Base-by-base conservation (phyloP, 2,888 invertebrate species). In the Dorcus hopei region DNA sequence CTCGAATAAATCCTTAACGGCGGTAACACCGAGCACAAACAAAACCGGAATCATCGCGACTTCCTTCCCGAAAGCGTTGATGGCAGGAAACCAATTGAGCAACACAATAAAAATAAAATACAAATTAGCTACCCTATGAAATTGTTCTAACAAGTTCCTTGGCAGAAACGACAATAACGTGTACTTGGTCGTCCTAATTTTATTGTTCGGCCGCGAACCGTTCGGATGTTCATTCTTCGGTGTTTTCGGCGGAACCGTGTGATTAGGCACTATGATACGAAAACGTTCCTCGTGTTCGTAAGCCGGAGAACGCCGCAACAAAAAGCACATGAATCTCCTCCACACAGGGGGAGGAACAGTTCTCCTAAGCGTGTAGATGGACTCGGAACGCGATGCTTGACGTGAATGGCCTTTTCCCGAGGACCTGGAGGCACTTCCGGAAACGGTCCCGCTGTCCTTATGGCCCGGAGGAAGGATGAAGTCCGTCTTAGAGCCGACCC, bases 61-160 rank as follows among this genome's bases (percentile, higher is more conserved):
- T 80, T 96, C 96, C 77, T 95, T 96, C 63, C 95, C 96, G 80
- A 97, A 96, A 3, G 96, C 96, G 80, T 92, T 93, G 62, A 96
- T 92, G 39, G 89, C 87, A 3, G 96, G 96, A 75, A 97, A 90
- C 95, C 95, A 97, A 81, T 97, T 97, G 65, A 97, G 85, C 69
- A 96, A 81, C 71, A 97, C 95, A 76, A 98, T 96, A 76, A 96
- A 93, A 74, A 97, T 90, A 80, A 98, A 98, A 82, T 97, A 98
- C 73, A 98, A 83, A 83, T 98, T 98, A 64, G 97, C 97, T 74
- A 96, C 93, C 62, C 97, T 87, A 80, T 97, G 97, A 79, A 98
- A 97, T 81, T 98, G 97, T 81, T 97, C 97, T 79, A 97, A 86
- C 61, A 98, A 82, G 80, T 97, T 97, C 80, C 96, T 92, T 58